phyloP scores from a whole-genome alignment of 2,113 vertebrate genomes.

The Anoura caudifer region DNA sequence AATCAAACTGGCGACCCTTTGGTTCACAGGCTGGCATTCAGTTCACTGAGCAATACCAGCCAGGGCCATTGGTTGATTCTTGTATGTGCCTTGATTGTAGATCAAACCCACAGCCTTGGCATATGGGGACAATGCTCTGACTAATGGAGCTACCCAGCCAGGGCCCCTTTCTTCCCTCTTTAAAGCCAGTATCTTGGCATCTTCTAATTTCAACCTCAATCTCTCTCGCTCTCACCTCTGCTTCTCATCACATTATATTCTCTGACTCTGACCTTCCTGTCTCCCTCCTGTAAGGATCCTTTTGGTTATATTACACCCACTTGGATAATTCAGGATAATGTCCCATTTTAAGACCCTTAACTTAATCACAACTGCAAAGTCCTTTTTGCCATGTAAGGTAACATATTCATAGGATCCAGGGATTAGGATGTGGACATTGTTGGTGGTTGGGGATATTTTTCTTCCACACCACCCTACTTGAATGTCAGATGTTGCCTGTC shows the following conservation, averaged over 20 bases:
- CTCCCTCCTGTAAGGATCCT: not conserved
- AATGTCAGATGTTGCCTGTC: not conserved
- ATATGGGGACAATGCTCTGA: no score
- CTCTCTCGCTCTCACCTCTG: not conserved
- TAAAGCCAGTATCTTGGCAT: not conserved
- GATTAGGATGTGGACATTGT: not conserved
- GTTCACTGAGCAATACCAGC: no score
- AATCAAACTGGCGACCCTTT: no score
- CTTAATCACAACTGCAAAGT: not conserved
- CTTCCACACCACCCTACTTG: not conserved
- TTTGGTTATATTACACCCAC: not conserved
- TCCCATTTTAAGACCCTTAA: not conserved
- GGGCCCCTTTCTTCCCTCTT: not conserved
- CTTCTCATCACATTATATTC: not conserved
- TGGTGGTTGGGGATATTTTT: not conserved
- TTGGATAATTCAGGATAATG: not conserved
- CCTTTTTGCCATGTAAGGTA: not conserved
- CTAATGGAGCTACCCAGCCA: no score
- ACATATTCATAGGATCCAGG: not conserved
- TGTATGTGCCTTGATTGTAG: no score
- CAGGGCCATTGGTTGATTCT: no score
- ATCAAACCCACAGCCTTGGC: no score
- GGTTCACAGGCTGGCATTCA: no score
- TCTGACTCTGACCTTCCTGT: not conserved
- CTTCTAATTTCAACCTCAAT: not conserved